Evolutionary conservation across 2,888 invertebrate genomes (phyloP), one percentile per base, ranked within the genome.

Genomic region (Junonia oenone): DNA sequence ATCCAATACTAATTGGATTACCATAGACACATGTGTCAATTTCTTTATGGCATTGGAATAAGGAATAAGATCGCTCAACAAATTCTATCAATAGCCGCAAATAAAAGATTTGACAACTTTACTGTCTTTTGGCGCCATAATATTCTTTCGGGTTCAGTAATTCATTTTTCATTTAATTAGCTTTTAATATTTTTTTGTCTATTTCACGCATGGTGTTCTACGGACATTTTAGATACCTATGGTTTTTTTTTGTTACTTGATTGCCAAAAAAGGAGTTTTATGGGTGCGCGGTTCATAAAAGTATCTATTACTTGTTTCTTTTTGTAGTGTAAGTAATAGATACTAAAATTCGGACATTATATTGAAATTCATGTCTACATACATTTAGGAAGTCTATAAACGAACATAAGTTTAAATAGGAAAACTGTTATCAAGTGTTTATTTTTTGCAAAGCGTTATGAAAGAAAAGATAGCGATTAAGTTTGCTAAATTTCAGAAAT

Each of bases 111-210:
- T 49, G 45, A 50, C n/a, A 68, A 54, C 38, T 67, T 72, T 63
- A 71, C 68, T 68, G 65, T 73, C 71, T 75, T 82, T 84, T 82
- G 79, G 80, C 81, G 84, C 81, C 82, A 63, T 68, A 67, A 52
- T 54, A 55, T 45, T 51, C 45, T 40, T 53, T 53, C 31, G 38
- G 37, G 52, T 52, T 53, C 31, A 48, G 58, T 62, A 48, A 56
- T 51, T 46, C 55, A 58, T 55, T 60, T 48, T 58, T 55, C 46
- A 45, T 58, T 53, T 61, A 61, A 61, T 61, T 61, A 49, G 50
- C 22, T 53, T 37, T 60, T 55, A 56, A 56, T 53, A 37, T 52
- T 59, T 55, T 51, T 59, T 59, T 56, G 46, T 31, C 13, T 46
- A 49, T 49, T 45, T 48, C 45, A 55, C 47, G 48, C 45, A 45